A percentile compares a stretch with the other conserved stretches of the same genome.
These are phyloP conservation scores for Chelonus formosanus DNA, from an alignment of 2,888 invertebrate genomes.

Conservation along the genomic window DNA sequence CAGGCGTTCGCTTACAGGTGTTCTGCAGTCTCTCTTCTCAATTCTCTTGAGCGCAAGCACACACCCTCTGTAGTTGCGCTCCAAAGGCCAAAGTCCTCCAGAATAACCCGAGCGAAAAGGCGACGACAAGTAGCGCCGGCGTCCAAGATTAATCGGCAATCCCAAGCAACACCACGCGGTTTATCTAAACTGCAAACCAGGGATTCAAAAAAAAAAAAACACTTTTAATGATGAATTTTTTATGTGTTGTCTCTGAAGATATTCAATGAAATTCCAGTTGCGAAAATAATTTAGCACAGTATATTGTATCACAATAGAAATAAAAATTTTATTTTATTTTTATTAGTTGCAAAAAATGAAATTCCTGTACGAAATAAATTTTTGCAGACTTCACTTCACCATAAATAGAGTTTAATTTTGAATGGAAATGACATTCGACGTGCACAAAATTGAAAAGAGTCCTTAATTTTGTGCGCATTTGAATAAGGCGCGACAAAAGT, in stretches of 20 bases:
- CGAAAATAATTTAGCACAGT: too few species aligned
- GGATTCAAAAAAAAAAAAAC: not conserved
- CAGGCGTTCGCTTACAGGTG: slow-evolving; percentile 19
- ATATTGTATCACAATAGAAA: too few species aligned
- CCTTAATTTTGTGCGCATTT: not conserved
- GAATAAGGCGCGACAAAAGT: slow-evolving; percentile 2
- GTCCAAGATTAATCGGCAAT: slow-evolving; percentile 23
- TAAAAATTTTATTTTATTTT: too few species aligned
- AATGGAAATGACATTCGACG: too few species aligned
- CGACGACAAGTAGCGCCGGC: slow-evolving; percentile 16
- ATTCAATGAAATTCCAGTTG: too few species aligned
- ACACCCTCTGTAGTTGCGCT: slow-evolving; percentile 4
- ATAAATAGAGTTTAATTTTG: too few species aligned
- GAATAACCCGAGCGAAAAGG: slow-evolving; percentile 18
- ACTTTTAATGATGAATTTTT: not conserved
- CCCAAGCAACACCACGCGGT: slow-evolving; percentile 21
- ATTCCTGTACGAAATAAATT: too few species aligned
- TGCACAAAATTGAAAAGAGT: not conserved
- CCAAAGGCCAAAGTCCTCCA: slow-evolving; percentile 22
- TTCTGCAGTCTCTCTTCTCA: slow-evolving; percentile 8
- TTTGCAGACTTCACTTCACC: too few species aligned
- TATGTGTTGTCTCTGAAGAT: not conserved
- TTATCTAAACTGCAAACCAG: slow-evolving; percentile 5
- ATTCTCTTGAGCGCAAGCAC: slow-evolving; percentile 8
- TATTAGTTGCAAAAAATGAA: too few species aligned